A percentile compares a stretch with the other conserved stretches of the same genome.
Evolutionary conservation across 2,113 vertebrate species (phyloP).

Genomic region (Sinocyclocheilus maitianheensis): DNA sequence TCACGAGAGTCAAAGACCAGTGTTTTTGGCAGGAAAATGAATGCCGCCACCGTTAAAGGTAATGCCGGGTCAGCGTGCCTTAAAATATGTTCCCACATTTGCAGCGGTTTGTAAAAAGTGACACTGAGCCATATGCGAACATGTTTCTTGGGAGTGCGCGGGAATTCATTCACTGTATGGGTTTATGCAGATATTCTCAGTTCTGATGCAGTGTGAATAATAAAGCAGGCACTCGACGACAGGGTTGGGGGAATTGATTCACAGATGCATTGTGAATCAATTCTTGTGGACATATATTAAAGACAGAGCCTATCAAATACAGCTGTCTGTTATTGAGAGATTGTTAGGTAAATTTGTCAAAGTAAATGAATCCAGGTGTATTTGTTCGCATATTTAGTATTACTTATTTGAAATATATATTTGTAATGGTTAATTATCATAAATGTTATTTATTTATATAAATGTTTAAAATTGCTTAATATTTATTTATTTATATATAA

Average conservation of each 20-base stretch:
- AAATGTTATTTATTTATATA: no score
- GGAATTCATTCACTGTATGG: not conserved
- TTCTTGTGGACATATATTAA: not conserved
- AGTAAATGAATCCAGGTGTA: no score
- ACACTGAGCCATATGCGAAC: not conserved
- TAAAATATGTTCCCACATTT: slow-evolving; percentile 23
- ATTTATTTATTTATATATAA: no score
- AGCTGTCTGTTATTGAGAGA: not conserved
- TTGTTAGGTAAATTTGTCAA: no score
- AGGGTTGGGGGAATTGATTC: not conserved
- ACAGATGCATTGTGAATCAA: not conserved
- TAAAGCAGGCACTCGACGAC: not conserved
- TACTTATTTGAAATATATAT: no score
- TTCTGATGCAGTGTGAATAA: not conserved
- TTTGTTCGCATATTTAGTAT: no score
- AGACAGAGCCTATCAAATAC: not conserved
- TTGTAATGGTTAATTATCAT: no score
- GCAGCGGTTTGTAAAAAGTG: not conserved
- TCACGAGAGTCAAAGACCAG: slow-evolving; percentile 9
- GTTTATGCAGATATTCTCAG: not conserved
- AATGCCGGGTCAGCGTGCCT: slow-evolving; percentile 23
- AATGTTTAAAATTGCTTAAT: no score
- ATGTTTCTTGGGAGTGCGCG: not conserved
- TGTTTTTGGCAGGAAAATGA: slow-evolving; percentile 29
- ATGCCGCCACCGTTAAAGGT: slow-evolving; percentile 1